Evolutionary conservation across 2,888 invertebrate species (phyloP).

Genomic region (Tipula lateralis): DNA sequence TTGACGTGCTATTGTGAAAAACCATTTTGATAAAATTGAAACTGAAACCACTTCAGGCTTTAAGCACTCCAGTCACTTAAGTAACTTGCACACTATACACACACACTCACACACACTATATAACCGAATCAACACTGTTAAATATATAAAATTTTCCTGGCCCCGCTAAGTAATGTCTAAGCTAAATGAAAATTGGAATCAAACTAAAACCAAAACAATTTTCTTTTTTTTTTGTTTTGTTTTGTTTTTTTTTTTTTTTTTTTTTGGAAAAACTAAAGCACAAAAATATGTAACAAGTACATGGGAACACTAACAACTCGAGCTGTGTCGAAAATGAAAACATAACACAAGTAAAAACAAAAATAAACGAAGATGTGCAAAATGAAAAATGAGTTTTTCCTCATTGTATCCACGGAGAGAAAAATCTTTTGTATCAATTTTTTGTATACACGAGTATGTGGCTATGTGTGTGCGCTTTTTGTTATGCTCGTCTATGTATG

Average conservation of each 20-base stretch:
- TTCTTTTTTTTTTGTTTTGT: too few relatives aligned
- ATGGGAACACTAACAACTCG: background rate
- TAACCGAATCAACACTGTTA: too few relatives aligned
- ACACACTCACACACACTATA: background rate
- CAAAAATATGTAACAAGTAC: background rate
- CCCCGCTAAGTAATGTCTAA: background rate
- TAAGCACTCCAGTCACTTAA: too few relatives aligned
- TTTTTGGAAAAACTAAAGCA: background rate
- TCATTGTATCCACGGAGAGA: background rate
- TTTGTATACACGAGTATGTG: background rate
- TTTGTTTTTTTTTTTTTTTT: too few relatives aligned
- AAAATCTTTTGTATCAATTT: background rate
- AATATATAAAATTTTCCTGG: background rate
- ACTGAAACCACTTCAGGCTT: background rate
- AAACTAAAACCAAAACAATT: background rate
- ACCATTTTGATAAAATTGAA: conserved; percentile 12
- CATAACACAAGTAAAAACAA: background rate
- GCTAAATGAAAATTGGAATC: background rate
- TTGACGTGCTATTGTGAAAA: conserved; percentile 25
- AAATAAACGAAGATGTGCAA: background rate
- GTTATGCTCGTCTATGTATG: background rate
- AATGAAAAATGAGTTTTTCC: background rate
- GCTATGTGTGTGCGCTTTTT: background rate
- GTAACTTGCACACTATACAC: background rate
- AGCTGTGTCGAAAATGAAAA: background rate